Evolutionary conservation across 2,113 vertebrate genomes (phyloP).

Genomic region (Sorex araneus): DNA sequence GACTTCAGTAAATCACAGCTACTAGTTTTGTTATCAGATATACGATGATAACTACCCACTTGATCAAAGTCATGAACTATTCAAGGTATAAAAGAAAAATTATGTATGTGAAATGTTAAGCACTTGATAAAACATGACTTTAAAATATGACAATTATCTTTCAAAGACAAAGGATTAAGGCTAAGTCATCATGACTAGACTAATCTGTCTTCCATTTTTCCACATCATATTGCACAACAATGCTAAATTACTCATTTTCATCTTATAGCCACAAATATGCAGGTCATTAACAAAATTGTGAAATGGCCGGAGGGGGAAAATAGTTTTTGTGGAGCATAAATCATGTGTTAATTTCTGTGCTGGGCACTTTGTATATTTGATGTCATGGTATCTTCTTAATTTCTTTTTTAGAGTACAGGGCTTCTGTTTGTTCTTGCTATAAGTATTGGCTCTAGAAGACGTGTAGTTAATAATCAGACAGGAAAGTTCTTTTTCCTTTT

Average conservation of each 20-base stretch:
- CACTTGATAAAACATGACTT: slow-evolving; percentile 64
- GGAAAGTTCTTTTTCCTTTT: slow-evolving; percentile 21
- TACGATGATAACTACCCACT: slow-evolving; percentile 40
- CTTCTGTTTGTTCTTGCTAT: neutral
- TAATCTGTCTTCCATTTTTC: slow-evolving; percentile 61
- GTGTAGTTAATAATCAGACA: neutral
- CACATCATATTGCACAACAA: neutral
- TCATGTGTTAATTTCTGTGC: slow-evolving; percentile 28
- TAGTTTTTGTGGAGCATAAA: slow-evolving; percentile 45
- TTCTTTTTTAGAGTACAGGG: neutral
- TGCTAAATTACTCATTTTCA: slow-evolving; percentile 66
- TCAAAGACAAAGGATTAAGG: slow-evolving; percentile 68
- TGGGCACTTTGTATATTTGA: neutral
- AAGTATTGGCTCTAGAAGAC: neutral
- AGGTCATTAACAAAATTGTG: slow-evolving; percentile 62
- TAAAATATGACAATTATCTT: slow-evolving; percentile 66
- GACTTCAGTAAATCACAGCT: slow-evolving; percentile 2
- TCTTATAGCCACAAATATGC: slow-evolving; percentile 41
- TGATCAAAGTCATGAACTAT: slow-evolving; percentile 50
- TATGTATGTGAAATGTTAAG: slow-evolving; percentile 73
- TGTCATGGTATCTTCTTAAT: slow-evolving; percentile 42
- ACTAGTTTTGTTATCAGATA: slow-evolving; percentile 51
- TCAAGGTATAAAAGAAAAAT: slow-evolving; percentile 63
- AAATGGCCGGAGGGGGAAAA: slow-evolving; percentile 31
- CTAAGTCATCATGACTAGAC: slow-evolving; percentile 69